phyloP scores from a whole-genome alignment of 2,888 invertebrate genomes.

The Lycophotia porphyrea region DNA sequence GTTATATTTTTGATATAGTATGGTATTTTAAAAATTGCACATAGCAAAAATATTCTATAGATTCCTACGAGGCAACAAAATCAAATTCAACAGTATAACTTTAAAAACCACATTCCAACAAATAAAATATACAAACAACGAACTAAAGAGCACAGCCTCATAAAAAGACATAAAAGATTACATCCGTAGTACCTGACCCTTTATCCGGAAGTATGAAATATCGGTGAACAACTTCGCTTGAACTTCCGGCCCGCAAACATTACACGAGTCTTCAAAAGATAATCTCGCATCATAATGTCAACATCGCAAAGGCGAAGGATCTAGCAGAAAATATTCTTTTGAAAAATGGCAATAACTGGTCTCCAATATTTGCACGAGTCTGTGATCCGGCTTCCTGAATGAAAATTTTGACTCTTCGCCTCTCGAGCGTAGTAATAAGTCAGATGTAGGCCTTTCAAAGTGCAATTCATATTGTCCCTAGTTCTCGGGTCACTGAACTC shows the following conservation, averaged over 20 bases:
- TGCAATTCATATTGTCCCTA: constrained; percentile 35
- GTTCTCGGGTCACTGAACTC: constrained; percentile 32
- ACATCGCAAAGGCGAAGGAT: constrained; percentile 2
- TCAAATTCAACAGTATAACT: neutral
- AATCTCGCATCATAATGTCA: constrained; percentile 23
- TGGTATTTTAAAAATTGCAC: neutral
- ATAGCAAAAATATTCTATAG: neutral
- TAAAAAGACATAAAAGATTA: constrained; percentile 47
- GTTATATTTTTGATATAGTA: neutral
- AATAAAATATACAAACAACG: neutral
- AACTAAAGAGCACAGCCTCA: neutral
- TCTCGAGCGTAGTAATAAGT: neutral
- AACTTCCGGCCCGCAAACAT: constrained; percentile 35
- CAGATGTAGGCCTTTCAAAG: constrained; percentile 10
- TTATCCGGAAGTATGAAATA: constrained; percentile 44
- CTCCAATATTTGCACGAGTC: constrained; percentile 17
- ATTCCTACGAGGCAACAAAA: neutral
- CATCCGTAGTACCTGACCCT: constrained; percentile 33
- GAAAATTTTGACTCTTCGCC: constrained; percentile 19
- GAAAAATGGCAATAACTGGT: neutral
- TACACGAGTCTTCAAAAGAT: constrained; percentile 27
- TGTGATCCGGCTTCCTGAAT: constrained; percentile 2
- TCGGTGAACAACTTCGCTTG: constrained; percentile 37
- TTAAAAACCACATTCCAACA: neutral
- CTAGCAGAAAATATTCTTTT: constrained; percentile 9